Evolutionary conservation across 2,888 invertebrate species (phyloP).

Genomic region (Brenthis ino): DNA sequence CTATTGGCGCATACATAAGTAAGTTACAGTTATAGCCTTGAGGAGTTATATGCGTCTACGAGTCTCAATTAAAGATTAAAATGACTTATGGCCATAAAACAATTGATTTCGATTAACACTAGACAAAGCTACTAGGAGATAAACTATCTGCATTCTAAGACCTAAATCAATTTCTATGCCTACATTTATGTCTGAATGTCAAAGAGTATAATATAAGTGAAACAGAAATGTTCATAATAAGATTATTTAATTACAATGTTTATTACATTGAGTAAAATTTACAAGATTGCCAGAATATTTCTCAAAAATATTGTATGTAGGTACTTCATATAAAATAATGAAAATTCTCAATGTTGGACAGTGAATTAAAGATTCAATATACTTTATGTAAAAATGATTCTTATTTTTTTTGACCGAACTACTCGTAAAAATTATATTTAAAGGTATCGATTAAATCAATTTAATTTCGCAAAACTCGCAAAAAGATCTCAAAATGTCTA

Average conservation of each 20-base stretch:
- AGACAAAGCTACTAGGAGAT: constrained; percentile 69
- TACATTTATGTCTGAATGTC: constrained; percentile 15
- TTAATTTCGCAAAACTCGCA: too few species aligned
- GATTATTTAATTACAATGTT: too few species aligned
- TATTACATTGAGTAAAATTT: too few species aligned
- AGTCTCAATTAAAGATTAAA: constrained; percentile 72
- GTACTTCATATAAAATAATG: too few species aligned
- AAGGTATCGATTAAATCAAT: too few species aligned
- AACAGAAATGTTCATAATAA: not conserved
- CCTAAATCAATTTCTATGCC: constrained; percentile 35
- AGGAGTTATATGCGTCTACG: constrained; percentile 58
- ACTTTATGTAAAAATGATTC: too few species aligned
- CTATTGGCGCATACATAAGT: constrained; percentile 44
- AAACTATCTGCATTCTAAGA: constrained; percentile 32
- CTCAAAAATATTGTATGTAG: too few species aligned
- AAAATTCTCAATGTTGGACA: too few species aligned
- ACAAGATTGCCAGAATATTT: too few species aligned
- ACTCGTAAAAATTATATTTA: too few species aligned
- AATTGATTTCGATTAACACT: constrained; percentile 79
- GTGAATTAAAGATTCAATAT: too few species aligned
- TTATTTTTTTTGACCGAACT: too few species aligned
- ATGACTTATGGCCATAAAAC: constrained; percentile 74
- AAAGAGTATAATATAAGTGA: constrained; percentile 33
- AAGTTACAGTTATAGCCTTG: constrained; percentile 50
- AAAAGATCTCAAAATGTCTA: not conserved